Evolutionary conservation across 1,140 invertebrate genomes (phyloP).

Genomic region (Elymnias hypermnestra): DNA sequence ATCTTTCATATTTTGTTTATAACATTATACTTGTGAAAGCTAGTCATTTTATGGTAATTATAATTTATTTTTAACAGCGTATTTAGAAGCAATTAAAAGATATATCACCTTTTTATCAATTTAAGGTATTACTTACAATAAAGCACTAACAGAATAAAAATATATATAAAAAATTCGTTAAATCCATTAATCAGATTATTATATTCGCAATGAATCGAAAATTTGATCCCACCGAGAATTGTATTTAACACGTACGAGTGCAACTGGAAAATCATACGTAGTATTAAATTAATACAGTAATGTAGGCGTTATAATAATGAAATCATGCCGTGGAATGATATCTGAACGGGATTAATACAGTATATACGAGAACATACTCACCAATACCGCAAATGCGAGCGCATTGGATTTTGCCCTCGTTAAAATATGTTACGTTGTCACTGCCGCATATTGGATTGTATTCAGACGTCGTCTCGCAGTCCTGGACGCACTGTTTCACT

Average conservation of each 20-base stretch:
- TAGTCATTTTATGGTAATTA: too few species aligned
- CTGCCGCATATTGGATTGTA: conserved; percentile 37
- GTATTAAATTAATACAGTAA: conserved; percentile 2
- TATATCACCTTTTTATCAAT: too few species aligned
- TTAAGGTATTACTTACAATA: too few species aligned
- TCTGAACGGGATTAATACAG: conserved; percentile 4
- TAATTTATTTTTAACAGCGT: too few species aligned
- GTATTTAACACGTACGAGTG: neutral
- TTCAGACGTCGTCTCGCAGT: conserved; percentile 4
- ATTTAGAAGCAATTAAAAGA: too few species aligned
- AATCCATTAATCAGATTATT: neutral
- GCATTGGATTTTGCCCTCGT: conserved; percentile 36
- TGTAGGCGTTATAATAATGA: conserved; percentile 4
- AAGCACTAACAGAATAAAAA: too few species aligned
- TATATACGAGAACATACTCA: conserved; percentile 22
- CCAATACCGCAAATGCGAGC: conserved; percentile 36
- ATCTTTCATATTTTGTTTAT: too few species aligned
- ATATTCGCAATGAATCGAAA: too few species aligned
- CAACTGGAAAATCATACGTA: neutral
- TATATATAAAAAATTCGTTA: neutral
- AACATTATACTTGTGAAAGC: too few species aligned
- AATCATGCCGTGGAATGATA: conserved; percentile 1
- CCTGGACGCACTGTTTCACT: conserved; percentile 7
- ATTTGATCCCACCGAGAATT: too few species aligned
- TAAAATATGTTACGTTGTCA: conserved; percentile 40